Percentiles rank a stretch among this genome's conserved stretches.
These are phyloP conservation scores for Pegoplata infirma DNA, from an alignment of 2,888 invertebrate genomes.

Conservation along the genomic window DNA sequence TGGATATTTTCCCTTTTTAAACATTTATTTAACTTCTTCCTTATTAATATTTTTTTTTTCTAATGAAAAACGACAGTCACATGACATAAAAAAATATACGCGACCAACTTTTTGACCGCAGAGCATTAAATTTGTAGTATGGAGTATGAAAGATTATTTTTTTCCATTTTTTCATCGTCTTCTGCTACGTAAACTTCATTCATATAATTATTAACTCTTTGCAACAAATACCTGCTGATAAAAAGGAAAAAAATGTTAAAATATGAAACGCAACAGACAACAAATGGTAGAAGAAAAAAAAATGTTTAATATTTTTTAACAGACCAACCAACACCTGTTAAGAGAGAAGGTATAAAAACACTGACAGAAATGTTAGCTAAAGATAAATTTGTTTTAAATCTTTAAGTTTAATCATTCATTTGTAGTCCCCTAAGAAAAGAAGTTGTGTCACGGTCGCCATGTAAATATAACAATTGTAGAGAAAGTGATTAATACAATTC, in stretches of 20 bases:
- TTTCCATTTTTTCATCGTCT: constrained; percentile 6
- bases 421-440: no score
- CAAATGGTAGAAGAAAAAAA: constrained; percentile 24
- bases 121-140: constrained; percentile 16
- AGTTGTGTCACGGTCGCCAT: no score
- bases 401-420: no score
- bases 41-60: constrained; percentile 36
- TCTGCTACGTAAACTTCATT: constrained; percentile 50
- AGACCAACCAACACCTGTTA: constrained; percentile 34
- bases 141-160: constrained; percentile 6
- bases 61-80: constrained; percentile 66
- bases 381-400: no score
- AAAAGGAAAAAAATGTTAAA: constrained; percentile 1
- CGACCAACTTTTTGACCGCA: constrained; percentile 58
- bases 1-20: constrained; percentile 56
- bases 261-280: constrained; percentile 42
- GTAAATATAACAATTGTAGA: no score
- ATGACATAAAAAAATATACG: constrained; percentile 54
- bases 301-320: constrained; percentile 18
- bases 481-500: no score
- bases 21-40: constrained; percentile 53
- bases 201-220: constrained; percentile 58
- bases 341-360: constrained; percentile 15
- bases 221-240: constrained; percentile 11
- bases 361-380: constrained; percentile 26